Evolutionary conservation across 2,113 vertebrate genomes (phyloP).

Genomic region (Tursiops truncatus): DNA sequence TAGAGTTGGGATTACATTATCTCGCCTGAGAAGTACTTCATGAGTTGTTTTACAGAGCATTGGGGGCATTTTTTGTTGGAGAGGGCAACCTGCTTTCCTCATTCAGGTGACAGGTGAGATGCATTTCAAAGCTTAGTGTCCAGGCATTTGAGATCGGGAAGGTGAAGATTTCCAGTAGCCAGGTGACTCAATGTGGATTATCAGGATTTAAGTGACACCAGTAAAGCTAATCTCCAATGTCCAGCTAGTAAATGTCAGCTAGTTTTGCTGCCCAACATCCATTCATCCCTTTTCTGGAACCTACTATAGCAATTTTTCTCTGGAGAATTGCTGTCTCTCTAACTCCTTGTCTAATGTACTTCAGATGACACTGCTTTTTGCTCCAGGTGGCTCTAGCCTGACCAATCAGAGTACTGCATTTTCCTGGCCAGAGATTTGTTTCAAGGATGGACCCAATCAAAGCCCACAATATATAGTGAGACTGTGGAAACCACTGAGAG

Average conservation of each 20-base stretch:
- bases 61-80: neutral
- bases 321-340: neutral
- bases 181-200: neutral
- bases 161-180: neutral
- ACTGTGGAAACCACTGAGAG: neutral
- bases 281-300: neutral
- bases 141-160: neutral
- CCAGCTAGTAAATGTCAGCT: neutral
- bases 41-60: neutral
- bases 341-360: neutral
- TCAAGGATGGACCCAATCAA: neutral
- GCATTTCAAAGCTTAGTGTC: neutral
- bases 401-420: neutral
- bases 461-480: neutral
- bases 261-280: neutral
- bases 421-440: neutral
- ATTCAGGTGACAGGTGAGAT: neutral
- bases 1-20: neutral
- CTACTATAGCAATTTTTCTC: neutral
- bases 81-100: neutral
- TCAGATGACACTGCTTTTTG: neutral
- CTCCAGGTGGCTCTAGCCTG: neutral
- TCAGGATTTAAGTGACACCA: neutral
- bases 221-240: neutral
- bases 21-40: accelerated